Conservation (phyloP, 1,140 invertebrate genomes). For the Diprion similis region DNA sequence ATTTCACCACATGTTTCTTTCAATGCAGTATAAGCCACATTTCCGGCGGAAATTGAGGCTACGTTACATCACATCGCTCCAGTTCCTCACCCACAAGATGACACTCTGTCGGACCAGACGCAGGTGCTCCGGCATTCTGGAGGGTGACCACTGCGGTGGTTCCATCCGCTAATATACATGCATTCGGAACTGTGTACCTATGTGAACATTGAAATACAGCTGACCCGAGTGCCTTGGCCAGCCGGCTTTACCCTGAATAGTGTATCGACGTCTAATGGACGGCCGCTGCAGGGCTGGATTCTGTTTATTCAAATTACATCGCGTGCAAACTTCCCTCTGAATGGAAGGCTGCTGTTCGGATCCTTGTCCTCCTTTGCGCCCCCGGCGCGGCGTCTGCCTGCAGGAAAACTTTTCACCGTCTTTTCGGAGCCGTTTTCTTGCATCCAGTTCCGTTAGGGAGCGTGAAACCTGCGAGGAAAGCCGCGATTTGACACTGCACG, state of each 20-base stretch:
- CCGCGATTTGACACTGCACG: not conserved
- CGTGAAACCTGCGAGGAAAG: not conserved
- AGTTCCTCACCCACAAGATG: not conserved
- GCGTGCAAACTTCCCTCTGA: not conserved
- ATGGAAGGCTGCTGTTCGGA: not conserved
- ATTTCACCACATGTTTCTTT: too few species aligned
- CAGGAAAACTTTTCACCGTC: constrained; percentile 1
- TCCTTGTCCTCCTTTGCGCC: not conserved
- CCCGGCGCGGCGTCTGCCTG: not conserved
- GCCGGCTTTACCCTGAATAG: constrained; percentile 25
- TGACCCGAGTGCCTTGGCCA: constrained; percentile 13
- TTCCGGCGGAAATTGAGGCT: too few species aligned
- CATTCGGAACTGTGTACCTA: not conserved
- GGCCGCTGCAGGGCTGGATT: constrained; percentile 33
- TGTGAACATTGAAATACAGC: not conserved
- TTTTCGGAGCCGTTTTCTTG: not conserved
- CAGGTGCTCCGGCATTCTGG: not conserved
- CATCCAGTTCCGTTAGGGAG: not conserved
- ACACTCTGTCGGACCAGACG: not conserved
- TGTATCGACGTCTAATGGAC: constrained; percentile 47
- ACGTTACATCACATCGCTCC: not conserved
- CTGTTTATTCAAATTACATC: constrained; percentile 47
- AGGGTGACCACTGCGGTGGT: not conserved
- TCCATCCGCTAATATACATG: not conserved
- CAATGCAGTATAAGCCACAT: too few species aligned